phyloP scores from a whole-genome alignment of 2,113 vertebrate genomes.

The Polypterus bichir region DNA sequence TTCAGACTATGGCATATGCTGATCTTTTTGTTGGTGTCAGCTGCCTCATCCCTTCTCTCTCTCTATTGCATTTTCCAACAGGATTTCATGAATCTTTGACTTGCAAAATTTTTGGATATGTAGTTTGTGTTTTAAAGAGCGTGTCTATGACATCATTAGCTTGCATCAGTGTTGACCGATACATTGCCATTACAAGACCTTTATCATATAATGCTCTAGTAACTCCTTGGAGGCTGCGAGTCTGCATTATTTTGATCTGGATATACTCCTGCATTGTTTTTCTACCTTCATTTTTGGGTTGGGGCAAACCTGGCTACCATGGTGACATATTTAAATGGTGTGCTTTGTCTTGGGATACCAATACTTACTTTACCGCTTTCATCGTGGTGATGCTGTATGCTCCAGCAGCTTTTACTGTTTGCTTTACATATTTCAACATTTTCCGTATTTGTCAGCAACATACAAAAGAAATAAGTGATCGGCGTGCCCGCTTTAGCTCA shows the following conservation, averaged over 20 bases:
- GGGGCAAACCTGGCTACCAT: constrained; percentile 96
- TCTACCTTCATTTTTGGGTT: constrained; percentile 79
- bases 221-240: constrained; percentile 80
- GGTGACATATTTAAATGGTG: constrained; percentile 91
- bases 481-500: constrained; percentile 78
- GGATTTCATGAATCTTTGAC: constrained; percentile 69
- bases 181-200: constrained; percentile 85
- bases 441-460: constrained; percentile 97
- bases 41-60: constrained; percentile 89
- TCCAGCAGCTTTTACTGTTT: constrained; percentile 79
- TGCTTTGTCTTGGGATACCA: constrained; percentile 70
- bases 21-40: constrained; percentile 91
- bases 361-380: constrained; percentile 78
- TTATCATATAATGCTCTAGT: constrained; percentile 80
- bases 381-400: constrained; percentile 83
- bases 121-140: constrained; percentile 89
- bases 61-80: constrained; percentile 71
- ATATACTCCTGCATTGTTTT: constrained; percentile 85
- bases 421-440: constrained; percentile 95
- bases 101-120: constrained; percentile 85
- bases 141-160: constrained; percentile 92
- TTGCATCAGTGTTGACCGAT: constrained; percentile 91
- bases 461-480: constrained; percentile 84
- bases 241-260: constrained; percentile 86
- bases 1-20: constrained; percentile 96